Evolutionary conservation across 2,797 vertebrate genomes (phyloP).

Genomic region (Enteromius thamalakanensis): DNA sequence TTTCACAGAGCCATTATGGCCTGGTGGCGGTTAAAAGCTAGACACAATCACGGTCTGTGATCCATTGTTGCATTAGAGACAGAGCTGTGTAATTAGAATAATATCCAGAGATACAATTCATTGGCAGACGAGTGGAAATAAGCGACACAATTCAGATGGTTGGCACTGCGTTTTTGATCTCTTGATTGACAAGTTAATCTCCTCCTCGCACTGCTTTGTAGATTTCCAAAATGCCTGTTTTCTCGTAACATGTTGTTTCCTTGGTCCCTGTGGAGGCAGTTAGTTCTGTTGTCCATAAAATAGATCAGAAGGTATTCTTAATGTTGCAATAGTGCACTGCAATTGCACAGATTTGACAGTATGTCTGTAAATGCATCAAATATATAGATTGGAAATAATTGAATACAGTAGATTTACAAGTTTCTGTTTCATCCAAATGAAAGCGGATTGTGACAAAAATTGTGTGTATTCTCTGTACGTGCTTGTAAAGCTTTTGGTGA

Average conservation of each 20-base stretch:
- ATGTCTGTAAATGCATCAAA: constrained; percentile 8
- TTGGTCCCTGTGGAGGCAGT: constrained; percentile 47
- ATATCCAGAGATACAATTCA: constrained; percentile 53
- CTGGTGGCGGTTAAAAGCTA: constrained; percentile 48
- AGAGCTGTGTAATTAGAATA: constrained; percentile 54
- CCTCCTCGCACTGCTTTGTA: constrained; percentile 34
- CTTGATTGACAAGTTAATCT: constrained; percentile 57
- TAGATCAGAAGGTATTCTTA: constrained; percentile 28
- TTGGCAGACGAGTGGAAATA: constrained; percentile 50
- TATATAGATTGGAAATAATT: not conserved
- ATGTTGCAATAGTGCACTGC: not conserved
- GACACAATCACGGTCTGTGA: constrained; percentile 58
- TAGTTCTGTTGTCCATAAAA: constrained; percentile 38
- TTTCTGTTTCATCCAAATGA: not conserved
- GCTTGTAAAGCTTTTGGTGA: not conserved
- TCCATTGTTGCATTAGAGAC: constrained; percentile 64
- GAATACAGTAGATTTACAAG: not conserved
- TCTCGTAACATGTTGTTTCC: constrained; percentile 43
- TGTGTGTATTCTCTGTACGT: not conserved
- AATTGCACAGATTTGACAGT: not conserved
- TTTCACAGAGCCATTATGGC: constrained; percentile 58
- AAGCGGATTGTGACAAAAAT: not conserved
- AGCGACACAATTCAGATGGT: constrained; percentile 45
- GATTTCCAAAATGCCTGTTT: constrained; percentile 24
- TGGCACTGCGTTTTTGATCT: constrained; percentile 49